A percentile compares a stretch with the other conserved stretches of the same genome.
Conservation (phyloP, 2,797 vertebrate species). For the Heteromormyrus szaboi region DNA sequence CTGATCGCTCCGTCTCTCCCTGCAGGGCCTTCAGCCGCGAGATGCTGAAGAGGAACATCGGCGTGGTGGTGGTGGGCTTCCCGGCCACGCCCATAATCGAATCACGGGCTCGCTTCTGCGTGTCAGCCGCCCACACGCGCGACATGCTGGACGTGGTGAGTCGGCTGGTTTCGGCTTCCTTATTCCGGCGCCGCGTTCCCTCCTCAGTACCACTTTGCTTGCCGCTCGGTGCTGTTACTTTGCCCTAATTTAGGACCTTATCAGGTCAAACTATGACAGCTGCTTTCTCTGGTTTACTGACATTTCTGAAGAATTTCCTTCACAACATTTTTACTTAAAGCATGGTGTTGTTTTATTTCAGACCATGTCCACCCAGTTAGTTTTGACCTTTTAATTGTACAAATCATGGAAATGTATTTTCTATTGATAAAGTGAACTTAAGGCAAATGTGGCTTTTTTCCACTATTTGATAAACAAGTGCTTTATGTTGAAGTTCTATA, state of each 20-base stretch:
- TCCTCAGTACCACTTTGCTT: neutral
- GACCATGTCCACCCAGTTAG: neutral
- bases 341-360: neutral
- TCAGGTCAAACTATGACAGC: neutral
- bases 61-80: slow-evolving; percentile 92
- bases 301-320: neutral
- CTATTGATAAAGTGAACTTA: neutral
- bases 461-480: neutral
- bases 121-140: slow-evolving; percentile 88
- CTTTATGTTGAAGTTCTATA: neutral
- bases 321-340: neutral
- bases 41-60: slow-evolving; percentile 91
- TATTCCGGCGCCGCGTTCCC: neutral
- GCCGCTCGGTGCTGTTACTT: neutral
- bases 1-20: neutral
- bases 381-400: neutral
- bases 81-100: slow-evolving; percentile 95
- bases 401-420: neutral
- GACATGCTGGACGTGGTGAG: slow-evolving; percentile 88
- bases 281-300: neutral
- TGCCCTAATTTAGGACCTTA: neutral
- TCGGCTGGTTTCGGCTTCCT: slow-evolving; percentile 14
- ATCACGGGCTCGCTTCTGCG: slow-evolving; percentile 89
- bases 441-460: neutral
- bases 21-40: slow-evolving; percentile 87